phyloP scores from a whole-genome alignment of 2,888 invertebrate species.

The Ophion ellenae region DNA sequence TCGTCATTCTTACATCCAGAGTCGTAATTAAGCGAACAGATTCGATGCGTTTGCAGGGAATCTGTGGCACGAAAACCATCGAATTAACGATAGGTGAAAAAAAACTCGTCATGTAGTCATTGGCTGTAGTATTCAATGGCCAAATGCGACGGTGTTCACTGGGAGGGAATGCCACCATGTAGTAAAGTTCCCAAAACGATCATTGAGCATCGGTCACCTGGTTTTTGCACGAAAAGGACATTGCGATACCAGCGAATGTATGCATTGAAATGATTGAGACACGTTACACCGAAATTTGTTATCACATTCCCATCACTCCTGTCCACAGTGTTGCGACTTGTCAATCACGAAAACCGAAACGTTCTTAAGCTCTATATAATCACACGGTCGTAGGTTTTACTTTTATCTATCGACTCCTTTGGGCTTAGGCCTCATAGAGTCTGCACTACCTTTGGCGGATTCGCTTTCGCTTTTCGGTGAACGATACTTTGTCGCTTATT shows the following conservation, averaged over 20 bases:
- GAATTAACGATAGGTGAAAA: background rate
- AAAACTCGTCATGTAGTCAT: constrained; percentile 4
- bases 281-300: constrained; percentile 17
- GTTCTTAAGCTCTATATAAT: background rate
- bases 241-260: too few species aligned
- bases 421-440: too few species aligned
- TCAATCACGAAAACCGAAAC: background rate
- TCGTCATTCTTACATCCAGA: too few species aligned
- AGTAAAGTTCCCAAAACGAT: too few species aligned
- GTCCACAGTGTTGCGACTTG: background rate
- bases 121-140: background rate
- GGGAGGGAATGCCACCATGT: too few species aligned
- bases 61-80: constrained; percentile 7
- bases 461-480: too few species aligned
- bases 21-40: background rate
- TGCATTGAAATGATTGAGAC: background rate
- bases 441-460: too few species aligned
- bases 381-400: background rate
- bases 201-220: too few species aligned
- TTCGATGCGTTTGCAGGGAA: background rate
- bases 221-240: too few species aligned
- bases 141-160: background rate
- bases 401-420: too few species aligned
- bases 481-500: too few species aligned
- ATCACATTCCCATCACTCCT: constrained; percentile 1